A percentile compares a stretch with the other conserved stretches of the same genome.
These are phyloP conservation scores for Epizoanthus ramosus DNA, from an alignment of 92 coral and sea anemone species.

Conservation along the genomic window DNA sequence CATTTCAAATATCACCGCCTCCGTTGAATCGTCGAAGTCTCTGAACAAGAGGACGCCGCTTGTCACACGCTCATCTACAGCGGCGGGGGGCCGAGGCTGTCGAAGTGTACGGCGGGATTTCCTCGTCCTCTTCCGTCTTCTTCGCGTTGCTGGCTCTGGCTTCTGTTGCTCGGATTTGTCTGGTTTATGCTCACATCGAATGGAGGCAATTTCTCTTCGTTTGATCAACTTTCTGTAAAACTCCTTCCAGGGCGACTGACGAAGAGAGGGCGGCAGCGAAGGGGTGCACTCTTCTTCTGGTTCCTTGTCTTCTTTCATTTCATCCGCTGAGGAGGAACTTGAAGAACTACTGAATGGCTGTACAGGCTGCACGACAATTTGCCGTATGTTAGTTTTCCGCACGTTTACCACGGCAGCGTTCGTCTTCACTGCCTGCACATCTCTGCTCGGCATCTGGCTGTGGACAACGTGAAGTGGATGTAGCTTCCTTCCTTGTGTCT, in stretches of 20 bases:
- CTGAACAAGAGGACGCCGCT: constrained; percentile 31
- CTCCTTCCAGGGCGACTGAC: constrained; percentile 2
- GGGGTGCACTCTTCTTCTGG: neutral
- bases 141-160: neutral
- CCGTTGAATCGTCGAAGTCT: constrained; percentile 26
- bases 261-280: constrained; percentile 26
- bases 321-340: neutral
- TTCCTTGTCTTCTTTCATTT: neutral
- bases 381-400: no score
- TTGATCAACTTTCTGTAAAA: constrained; percentile 11
- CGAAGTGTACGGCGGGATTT: neutral
- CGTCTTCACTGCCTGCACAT: neutral
- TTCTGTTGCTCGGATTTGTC: neutral
- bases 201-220: neutral
- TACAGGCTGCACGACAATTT: neutral
- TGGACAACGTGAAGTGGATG: constrained; percentile 22
- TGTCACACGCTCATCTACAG: constrained; percentile 22
- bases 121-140: constrained; percentile 22
- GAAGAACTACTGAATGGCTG: neutral
- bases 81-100: neutral
- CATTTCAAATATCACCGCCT: constrained; percentile 16
- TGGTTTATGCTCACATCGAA: neutral
- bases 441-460: constrained; percentile 35
- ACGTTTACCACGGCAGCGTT: no score
- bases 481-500: neutral